phyloP scores from a whole-genome alignment of 2,888 invertebrate genomes.

The Tridacna gigas region DNA sequence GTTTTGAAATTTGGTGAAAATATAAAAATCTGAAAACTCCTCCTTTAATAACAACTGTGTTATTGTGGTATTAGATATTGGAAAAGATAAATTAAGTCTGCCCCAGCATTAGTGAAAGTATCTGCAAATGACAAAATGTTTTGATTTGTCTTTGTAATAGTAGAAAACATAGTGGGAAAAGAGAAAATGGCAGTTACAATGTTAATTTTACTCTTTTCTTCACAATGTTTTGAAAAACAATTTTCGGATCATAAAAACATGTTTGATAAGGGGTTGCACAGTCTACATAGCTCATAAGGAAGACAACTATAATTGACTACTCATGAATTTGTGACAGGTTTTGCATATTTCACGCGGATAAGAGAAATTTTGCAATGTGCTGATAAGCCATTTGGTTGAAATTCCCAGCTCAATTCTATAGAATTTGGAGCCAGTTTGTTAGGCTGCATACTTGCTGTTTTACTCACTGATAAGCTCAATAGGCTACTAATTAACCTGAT shows the following conservation, averaged over 20 bases:
- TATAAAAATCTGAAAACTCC: no score
- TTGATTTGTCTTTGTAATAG: not conserved
- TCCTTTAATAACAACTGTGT: no score
- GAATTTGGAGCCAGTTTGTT: not conserved
- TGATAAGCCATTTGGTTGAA: slow-evolving; percentile 12
- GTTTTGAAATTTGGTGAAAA: no score
- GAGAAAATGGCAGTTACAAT: not conserved
- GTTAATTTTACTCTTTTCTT: not conserved
- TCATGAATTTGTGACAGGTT: not conserved
- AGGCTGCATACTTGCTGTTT: no score
- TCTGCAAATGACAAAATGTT: not conserved
- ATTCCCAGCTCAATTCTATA: slow-evolving; percentile 2
- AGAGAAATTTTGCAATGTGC: not conserved
- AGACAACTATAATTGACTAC: not conserved
- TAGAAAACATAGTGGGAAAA: not conserved
- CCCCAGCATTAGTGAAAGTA: no score
- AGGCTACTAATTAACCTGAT: no score
- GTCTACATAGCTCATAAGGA: not conserved
- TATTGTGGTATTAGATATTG: no score
- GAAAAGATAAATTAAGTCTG: no score
- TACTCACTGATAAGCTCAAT: no score
- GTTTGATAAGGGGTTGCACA: not conserved
- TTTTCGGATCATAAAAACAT: not conserved
- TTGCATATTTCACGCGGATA: not conserved
- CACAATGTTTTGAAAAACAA: not conserved